phyloP scores from a whole-genome alignment of 1,140 invertebrate genomes.

The Ostrea edulis region DNA sequence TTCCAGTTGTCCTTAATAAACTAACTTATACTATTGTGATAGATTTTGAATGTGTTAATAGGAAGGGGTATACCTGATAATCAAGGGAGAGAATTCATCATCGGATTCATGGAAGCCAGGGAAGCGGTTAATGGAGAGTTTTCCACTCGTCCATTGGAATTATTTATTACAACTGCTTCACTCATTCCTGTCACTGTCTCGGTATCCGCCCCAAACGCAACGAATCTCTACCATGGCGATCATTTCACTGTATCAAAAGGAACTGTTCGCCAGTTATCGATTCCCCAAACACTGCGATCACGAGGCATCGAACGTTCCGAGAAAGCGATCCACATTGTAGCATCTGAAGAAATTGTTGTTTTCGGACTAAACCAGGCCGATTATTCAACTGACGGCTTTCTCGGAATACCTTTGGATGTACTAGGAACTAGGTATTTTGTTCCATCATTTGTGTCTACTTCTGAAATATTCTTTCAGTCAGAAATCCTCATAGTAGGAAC shows the following conservation, averaged over 20 bases:
- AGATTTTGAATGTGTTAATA: no score
- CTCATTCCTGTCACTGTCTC: conserved; percentile 53
- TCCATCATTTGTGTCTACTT: conserved; percentile 54
- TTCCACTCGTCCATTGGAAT: conserved; percentile 9
- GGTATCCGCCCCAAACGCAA: conserved; percentile 54
- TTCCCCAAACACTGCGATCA: conserved; percentile 45
- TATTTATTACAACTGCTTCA: conserved; percentile 63
- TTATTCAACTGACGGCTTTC: conserved; percentile 65
- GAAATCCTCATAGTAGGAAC: conserved; percentile 59
- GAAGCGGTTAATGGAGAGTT: not conserved
- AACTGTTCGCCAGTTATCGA: conserved; percentile 45
- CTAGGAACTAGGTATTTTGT: conserved; percentile 70
- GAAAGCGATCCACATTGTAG: conserved; percentile 56
- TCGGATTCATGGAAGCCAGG: conserved; percentile 48
- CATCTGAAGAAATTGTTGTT: conserved; percentile 61
- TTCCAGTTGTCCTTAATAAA: no score
- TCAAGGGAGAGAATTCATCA: conserved; percentile 51
- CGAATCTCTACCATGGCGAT: not conserved
- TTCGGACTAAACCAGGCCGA: conserved; percentile 63
- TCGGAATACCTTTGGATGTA: conserved; percentile 68
- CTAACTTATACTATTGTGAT: no score
- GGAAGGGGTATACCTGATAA: conserved; percentile 44
- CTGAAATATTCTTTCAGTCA: conserved; percentile 27
- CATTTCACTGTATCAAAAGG: conserved; percentile 44
- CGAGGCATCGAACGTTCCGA: not conserved